Conservation (phyloP, 2,797 vertebrate species). For the Cirrhinus molitorella region DNA sequence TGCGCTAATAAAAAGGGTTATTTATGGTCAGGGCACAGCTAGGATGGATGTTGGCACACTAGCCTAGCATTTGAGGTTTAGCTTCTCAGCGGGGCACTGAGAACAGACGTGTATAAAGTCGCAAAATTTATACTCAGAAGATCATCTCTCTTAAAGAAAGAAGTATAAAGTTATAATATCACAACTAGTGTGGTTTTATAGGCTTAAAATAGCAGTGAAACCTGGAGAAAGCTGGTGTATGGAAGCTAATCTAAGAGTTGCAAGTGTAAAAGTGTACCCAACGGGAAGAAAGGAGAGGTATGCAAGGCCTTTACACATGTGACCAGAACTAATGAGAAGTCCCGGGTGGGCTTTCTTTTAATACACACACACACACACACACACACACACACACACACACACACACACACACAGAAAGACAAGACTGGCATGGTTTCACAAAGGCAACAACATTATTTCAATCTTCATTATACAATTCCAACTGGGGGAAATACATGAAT, state of each 20-base stretch:
- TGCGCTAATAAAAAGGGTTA: conserved; percentile 59
- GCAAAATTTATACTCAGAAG: conserved; percentile 3
- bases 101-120: conserved; percentile 25
- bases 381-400: conserved; percentile 9
- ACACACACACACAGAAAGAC: conserved; percentile 14
- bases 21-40: conserved; percentile 56
- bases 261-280: conserved; percentile 17
- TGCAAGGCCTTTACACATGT: conserved; percentile 44
- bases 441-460: conserved; percentile 5
- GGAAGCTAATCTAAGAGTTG: neutral
- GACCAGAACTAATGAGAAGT: conserved; percentile 49
- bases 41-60: conserved; percentile 38
- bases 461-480: neutral
- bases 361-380: neutral
- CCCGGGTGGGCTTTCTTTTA: conserved; percentile 37
- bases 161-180: neutral
- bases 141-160: conserved; percentile 20
- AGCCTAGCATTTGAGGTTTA: conserved; percentile 45
- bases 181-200: neutral
- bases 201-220: neutral
- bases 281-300: conserved; percentile 36
- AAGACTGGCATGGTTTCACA: conserved; percentile 3
- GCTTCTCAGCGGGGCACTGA: conserved; percentile 31
- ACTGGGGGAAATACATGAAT: neutral
- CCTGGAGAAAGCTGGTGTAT: neutral